Percentiles rank a stretch among this genome's conserved stretches.
Conservation (phyloP, 2,797 vertebrate species). For the Orestias chungarensis region DNA sequence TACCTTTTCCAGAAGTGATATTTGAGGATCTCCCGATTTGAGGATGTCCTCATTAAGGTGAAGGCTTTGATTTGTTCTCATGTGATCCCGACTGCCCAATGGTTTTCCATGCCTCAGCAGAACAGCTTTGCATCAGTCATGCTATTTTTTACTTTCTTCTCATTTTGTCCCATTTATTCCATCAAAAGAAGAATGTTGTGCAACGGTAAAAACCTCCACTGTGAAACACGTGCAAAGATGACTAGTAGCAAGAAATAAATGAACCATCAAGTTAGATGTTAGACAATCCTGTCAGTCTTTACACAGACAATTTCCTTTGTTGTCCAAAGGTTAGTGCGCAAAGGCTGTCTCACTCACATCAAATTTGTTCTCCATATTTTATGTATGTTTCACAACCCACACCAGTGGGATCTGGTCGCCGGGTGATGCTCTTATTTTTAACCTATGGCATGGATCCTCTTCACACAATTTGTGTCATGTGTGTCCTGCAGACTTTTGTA, state of each 20-base stretch:
- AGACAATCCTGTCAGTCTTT: not conserved
- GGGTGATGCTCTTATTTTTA: not conserved
- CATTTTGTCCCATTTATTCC: not conserved
- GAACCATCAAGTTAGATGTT: not conserved
- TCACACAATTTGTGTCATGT: not conserved
- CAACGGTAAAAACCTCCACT: not conserved
- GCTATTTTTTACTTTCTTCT: not conserved
- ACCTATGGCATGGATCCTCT: not conserved
- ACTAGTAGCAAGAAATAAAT: not conserved
- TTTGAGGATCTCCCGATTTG: not conserved
- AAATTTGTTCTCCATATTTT: not conserved
- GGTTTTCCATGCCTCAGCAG: not conserved
- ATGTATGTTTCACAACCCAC: not conserved
- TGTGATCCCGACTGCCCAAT: not conserved
- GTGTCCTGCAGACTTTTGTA: not conserved
- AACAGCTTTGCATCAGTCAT: too few relatives aligned
- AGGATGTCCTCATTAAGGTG: not conserved
- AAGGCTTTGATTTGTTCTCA: not conserved
- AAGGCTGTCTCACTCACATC: not conserved
- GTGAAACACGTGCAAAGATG: not conserved
- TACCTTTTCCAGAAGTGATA: not conserved
- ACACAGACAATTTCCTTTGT: not conserved
- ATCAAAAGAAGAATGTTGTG: not conserved
- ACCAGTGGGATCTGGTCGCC: not conserved
- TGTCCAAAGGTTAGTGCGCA: not conserved